A percentile compares a stretch with the other conserved stretches of the same genome.
Evolutionary conservation across 2,113 vertebrate species (phyloP).

Genomic region (Lota lota): DNA sequence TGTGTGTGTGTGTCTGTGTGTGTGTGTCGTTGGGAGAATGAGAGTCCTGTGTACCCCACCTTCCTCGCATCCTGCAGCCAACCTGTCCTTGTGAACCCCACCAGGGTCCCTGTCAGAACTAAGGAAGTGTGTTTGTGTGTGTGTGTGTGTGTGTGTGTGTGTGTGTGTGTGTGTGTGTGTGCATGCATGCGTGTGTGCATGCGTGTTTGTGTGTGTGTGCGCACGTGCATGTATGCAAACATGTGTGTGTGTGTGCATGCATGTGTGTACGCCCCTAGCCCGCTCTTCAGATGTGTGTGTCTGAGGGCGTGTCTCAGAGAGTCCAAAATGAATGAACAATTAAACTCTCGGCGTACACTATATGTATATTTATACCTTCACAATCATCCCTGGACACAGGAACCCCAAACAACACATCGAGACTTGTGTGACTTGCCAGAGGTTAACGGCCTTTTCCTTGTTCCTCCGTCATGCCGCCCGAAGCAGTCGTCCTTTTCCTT

Average conservation of each 20-base stretch:
- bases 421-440: constrained; percentile 10
- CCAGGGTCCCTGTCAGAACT: too few relatives aligned
- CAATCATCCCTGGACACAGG: constrained; percentile 4
- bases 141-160: constrained; percentile 1
- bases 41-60: neutral
- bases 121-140: neutral
- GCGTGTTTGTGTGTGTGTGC: constrained; percentile 39
- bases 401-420: neutral
- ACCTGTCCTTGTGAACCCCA: too few relatives aligned
- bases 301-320: neutral
- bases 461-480: constrained; percentile 23
- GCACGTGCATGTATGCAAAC: constrained; percentile 33
- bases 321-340: neutral
- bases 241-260: constrained; percentile 16
- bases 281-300: neutral
- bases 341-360: neutral
- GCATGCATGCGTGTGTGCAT: neutral
- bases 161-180: neutral
- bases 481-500: constrained; percentile 1
- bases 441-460: constrained; percentile 10
- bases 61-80: too few relatives aligned
- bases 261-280: neutral
- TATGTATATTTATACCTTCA: neutral
- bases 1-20: constrained; percentile 3
- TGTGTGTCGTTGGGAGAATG: neutral